phyloP scores from a whole-genome alignment of 92 coral and sea anemone genomes.

The Zoanthus gigantus region DNA sequence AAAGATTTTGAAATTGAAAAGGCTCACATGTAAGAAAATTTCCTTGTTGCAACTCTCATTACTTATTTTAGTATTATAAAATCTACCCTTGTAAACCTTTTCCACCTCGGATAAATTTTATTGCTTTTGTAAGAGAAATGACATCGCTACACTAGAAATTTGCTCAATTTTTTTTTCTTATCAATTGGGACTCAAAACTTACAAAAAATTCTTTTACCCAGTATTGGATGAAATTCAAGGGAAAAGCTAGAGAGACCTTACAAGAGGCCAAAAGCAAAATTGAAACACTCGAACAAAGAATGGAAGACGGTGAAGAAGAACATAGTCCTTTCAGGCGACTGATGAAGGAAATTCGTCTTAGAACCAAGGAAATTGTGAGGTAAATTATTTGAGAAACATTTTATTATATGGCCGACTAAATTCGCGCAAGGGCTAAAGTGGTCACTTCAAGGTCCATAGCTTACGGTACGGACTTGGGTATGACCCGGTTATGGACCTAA shows the following conservation, averaged over 20 bases:
- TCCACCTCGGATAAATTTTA: too few species aligned
- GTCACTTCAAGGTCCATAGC: too few species aligned
- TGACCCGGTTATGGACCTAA: too few species aligned
- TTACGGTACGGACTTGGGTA: too few species aligned
- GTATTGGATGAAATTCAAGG: slow-evolving; percentile 42
- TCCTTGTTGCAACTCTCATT: too few species aligned
- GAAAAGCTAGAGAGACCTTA: slow-evolving; percentile 23
- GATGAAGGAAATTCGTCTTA: slow-evolving; percentile 35
- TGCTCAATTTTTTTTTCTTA: not conserved
- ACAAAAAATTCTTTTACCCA: not conserved
- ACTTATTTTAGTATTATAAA: too few species aligned
- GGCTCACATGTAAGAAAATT: too few species aligned
- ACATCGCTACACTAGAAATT: not conserved
- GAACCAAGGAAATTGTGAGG: slow-evolving; percentile 26
- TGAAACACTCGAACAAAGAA: slow-evolving; percentile 16
- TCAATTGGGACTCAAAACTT: not conserved
- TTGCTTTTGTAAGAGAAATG: too few species aligned
- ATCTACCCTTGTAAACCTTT: too few species aligned
- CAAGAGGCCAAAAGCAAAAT: slow-evolving; percentile 13
- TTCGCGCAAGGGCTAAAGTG: too few species aligned
- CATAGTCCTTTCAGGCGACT: slow-evolving; percentile 1
- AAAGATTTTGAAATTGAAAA: too few species aligned
- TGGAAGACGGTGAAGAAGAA: slow-evolving; percentile 25
- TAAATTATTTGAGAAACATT: not conserved
- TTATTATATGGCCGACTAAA: too few species aligned